These are phyloP conservation scores for Oreonectes daqikongensis DNA, from an alignment of 2,797 vertebrate species.

Conservation along the genomic window DNA sequence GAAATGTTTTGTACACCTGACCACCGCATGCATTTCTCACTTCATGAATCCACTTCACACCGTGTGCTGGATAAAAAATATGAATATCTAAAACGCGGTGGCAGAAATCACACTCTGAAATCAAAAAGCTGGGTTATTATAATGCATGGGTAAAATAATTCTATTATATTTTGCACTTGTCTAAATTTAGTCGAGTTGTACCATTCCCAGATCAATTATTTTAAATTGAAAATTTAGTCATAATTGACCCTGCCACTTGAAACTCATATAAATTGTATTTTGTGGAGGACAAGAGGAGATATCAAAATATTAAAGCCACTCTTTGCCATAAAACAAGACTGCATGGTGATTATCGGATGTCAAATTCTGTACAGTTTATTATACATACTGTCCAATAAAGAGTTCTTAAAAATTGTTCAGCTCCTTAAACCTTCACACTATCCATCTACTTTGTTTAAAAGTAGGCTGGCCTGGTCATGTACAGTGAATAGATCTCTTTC, in stretches of 20 bases:
- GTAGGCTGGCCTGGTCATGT: not conserved
- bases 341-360: not conserved
- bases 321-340: not conserved
- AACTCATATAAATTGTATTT: not conserved
- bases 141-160: too few relatives aligned
- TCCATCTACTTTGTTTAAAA: not conserved
- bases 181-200: not conserved
- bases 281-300: not conserved
- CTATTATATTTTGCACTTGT: not conserved
- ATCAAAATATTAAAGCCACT: not conserved
- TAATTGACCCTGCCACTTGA: not conserved
- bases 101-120: not conserved
- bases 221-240: not conserved
- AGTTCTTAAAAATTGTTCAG: not conserved
- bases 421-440: not conserved
- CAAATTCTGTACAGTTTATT: not conserved
- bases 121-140: too few relatives aligned
- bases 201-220: not conserved
- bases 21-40: not conserved
- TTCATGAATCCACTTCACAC: not conserved
- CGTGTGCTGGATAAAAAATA: not conserved
- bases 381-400: too few relatives aligned
- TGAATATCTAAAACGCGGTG: not conserved
- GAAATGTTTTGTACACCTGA: slow-evolving; percentile 8
- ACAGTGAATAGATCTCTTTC: not conserved